Percentiles rank a stretch among this genome's conserved stretches.
Conservation (phyloP, 1,140 invertebrate species). For the Dendroctonus ponderosae region DNA sequence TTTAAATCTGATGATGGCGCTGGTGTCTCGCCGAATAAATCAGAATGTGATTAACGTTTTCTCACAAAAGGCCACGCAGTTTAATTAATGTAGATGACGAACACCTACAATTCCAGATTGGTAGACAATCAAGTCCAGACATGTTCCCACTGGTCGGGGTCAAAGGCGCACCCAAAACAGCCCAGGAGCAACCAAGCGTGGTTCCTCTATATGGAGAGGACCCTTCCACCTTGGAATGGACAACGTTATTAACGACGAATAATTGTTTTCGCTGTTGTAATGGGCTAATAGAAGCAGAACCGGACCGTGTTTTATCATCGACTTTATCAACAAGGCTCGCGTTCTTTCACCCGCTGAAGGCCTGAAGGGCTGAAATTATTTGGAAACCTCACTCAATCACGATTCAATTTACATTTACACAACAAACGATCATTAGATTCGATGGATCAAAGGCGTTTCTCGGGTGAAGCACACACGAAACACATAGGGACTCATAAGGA, state of each 20-base stretch:
- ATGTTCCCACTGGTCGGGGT: conserved; percentile 14
- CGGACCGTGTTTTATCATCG: neutral
- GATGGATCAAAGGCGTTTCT: too few relatives aligned
- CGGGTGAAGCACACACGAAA: too few relatives aligned
- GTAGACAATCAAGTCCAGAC: neutral
- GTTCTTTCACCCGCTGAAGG: neutral
- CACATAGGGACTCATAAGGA: too few relatives aligned
- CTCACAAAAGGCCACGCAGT: too few relatives aligned
- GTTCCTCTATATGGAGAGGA: conserved; percentile 27
- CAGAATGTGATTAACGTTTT: too few relatives aligned
- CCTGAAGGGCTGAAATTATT: too few relatives aligned
- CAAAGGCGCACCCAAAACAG: conserved; percentile 33
- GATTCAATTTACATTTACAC: too few relatives aligned
- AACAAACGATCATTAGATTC: too few relatives aligned
- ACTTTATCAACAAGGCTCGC: neutral
- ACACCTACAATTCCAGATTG: neutral
- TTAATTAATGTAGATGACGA: neutral
- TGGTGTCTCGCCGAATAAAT: too few relatives aligned
- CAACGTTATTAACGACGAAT: conserved; percentile 31
- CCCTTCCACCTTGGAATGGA: conserved; percentile 33
- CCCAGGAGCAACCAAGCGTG: conserved; percentile 28
- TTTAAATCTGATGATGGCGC: too few relatives aligned
- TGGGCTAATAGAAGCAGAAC: conserved; percentile 15
- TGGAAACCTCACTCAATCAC: too few relatives aligned
- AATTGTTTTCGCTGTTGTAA: conserved; percentile 28